Base-by-base conservation (phyloP, 2,797 vertebrate species). In the Brachymystax lenok region DNA sequence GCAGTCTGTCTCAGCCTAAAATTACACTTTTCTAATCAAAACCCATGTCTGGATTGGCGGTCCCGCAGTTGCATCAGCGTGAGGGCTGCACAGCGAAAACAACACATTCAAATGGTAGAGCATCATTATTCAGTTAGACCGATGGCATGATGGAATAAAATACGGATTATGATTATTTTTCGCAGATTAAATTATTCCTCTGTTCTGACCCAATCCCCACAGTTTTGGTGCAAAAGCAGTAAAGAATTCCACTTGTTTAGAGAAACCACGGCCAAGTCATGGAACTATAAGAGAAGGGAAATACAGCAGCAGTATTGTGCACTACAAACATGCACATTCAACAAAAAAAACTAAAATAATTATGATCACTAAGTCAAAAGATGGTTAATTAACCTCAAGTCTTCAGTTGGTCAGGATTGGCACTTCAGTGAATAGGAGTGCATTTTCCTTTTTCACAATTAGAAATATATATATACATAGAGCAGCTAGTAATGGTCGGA, bases 341-440 rank as follows among this genome's bases (percentile, higher is more conserved):
- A 95, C 94, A 94, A 46, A 12, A 12, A 3, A 46, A 46, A 78
- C 83, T 69, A 88, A 88, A 88, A 84, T 88, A 91, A 92, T 77
- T 83, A 74, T 79, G 85, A 85, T 87, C 83, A 89, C 69, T 74
- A 88, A 89, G 86, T 89, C 88, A 90, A 90, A 12, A 91, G 87
- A 92, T 86, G 84, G 87, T 91, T 79, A 83, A 92, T 88, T 90
- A 94, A 91, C 90, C 90, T 94, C 93, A 89, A 92, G 92, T 93
- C 92, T 94, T 92, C 91, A 27, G 91, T 93, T 93, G 94, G 94
- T 95, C 92, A 21, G 78, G 92, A 93, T 95, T 95, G 94, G 95
- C 95, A 95, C 95, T 95, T 95, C 92, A 90, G 94, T 95, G 94
- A 95, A 94, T 87, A 94, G 88, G 92, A 94, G 93, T 94, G 93